Evolutionary conservation across 1,140 invertebrate species (phyloP).

Genomic region (Bombyx mandarina): DNA sequence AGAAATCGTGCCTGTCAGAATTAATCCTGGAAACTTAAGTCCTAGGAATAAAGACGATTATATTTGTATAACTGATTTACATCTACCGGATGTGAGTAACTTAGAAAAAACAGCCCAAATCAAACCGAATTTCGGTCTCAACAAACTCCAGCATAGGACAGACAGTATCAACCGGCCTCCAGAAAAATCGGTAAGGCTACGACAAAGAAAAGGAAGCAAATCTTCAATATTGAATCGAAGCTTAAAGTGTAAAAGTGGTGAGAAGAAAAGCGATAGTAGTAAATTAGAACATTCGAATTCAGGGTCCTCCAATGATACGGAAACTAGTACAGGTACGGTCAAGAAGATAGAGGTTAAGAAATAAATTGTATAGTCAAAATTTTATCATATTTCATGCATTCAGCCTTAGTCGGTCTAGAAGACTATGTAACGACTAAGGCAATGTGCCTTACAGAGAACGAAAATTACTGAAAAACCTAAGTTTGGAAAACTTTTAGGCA

Average conservation of each 20-base stretch:
- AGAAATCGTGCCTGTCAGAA: conserved; percentile 58
- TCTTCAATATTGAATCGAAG: conserved; percentile 40
- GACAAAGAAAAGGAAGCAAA: conserved; percentile 42
- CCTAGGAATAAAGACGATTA: conserved; percentile 51
- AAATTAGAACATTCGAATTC: conserved; percentile 65
- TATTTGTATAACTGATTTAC: conserved; percentile 45
- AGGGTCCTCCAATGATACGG: conserved; percentile 67
- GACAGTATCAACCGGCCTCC: conserved; percentile 57
- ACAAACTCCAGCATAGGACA: conserved; percentile 53
- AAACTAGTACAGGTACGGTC: conserved; percentile 67
- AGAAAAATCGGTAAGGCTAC: conserved; percentile 53
- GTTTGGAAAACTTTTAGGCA: too few relatives aligned
- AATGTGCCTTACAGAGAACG: too few relatives aligned
- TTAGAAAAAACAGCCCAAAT: conserved; percentile 57
- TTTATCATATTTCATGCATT: background rate
- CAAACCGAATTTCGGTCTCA: conserved; percentile 58
- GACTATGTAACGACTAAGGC: too few relatives aligned
- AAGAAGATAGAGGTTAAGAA: conserved; percentile 47
- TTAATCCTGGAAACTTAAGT: conserved; percentile 34
- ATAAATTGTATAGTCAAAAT: background rate
- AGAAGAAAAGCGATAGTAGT: conserved; percentile 36
- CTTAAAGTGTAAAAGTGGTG: conserved; percentile 28
- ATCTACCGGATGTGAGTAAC: conserved; percentile 43
- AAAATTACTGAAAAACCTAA: too few relatives aligned
- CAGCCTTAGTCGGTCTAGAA: too few relatives aligned